phyloP scores from a whole-genome alignment of 2,888 invertebrate genomes.

The Xanthostigma xanthostigma region DNA sequence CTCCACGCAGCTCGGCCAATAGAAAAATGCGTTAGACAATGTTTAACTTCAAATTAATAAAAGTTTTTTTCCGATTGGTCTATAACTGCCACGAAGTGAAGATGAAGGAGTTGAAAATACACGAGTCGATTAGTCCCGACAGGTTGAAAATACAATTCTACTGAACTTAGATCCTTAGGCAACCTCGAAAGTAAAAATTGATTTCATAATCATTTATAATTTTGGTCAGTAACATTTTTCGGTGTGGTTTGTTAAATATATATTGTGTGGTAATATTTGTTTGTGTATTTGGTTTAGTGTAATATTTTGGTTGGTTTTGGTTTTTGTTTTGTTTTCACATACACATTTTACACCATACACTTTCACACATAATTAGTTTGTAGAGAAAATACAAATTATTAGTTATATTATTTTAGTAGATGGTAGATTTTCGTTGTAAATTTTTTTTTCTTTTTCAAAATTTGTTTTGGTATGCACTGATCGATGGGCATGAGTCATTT shows the following conservation, averaged over 20 bases:
- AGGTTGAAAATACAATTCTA: no score
- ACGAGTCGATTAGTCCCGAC: no score
- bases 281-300: slow-evolving; percentile 18
- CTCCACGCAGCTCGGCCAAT: no score
- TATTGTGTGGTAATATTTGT: background rate
- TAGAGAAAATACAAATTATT: slow-evolving; percentile 1
- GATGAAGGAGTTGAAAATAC: no score
- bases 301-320: slow-evolving; percentile 21
- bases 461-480: slow-evolving; percentile 5
- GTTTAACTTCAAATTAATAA: no score
- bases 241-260: background rate
- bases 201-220: no score
- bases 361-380: background rate
- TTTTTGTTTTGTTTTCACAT: background rate
- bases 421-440: slow-evolving; percentile 14
- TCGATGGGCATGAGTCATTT: slow-evolving; percentile 12
- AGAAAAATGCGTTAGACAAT: no score
- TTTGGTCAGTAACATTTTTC: no score
- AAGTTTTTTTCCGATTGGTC: no score
- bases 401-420: slow-evolving; percentile 11
- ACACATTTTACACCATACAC: background rate
- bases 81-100: no score
- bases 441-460: slow-evolving; percentile 7
- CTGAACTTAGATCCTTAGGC: no score
- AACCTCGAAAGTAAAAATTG: no score